Base-by-base conservation (phyloP, 2,113 vertebrate species). In the Garra rufa region DNA sequence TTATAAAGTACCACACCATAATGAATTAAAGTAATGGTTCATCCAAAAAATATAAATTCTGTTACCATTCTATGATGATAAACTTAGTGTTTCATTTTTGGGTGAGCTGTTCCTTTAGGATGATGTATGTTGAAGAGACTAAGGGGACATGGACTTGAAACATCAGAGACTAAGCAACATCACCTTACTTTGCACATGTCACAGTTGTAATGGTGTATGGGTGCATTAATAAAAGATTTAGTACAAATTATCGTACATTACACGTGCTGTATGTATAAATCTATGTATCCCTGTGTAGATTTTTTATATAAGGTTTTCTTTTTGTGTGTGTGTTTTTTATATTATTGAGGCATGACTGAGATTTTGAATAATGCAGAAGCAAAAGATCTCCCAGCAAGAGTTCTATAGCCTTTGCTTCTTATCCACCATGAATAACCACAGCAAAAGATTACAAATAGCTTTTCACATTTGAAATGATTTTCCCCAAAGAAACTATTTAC, bases 171-270 rank as follows among this genome's bases (percentile, higher is more conserved):
- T 19, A 43, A 55, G 8, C 57, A 38, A 43, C 44, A 19, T 44
- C 75, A 55, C 59, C 74, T 84, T 77, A 77, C 74, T 73, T 77
- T 84, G 59, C 77, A 86, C 75, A 77, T 48, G 11, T 34, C 48
- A 81, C 43, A 52, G 21, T 71, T 91, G 90, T 83, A 86, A 87
- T 65, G 73, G 26, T 75, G 78, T 85, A 87, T 52, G 55, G 85
- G 73, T 86, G 78, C 78, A 70, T 63, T 4, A 84, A 63, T 88
- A 79, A 84, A 46, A 76, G 83, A 74, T 85, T 75, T 69, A 83
- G 30, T 38, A 34, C 28, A 38, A 76, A 76, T 34, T 0, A 59
- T 77, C 71, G 79, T 87, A 88, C 76, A 85, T 89, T 88, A 79
- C 88, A 82, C 50, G 74, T 79, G 28, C 38, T 6, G 59, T 78